Conservation (phyloP, 2,797 vertebrate species). For the Heteromormyrus szaboi region DNA sequence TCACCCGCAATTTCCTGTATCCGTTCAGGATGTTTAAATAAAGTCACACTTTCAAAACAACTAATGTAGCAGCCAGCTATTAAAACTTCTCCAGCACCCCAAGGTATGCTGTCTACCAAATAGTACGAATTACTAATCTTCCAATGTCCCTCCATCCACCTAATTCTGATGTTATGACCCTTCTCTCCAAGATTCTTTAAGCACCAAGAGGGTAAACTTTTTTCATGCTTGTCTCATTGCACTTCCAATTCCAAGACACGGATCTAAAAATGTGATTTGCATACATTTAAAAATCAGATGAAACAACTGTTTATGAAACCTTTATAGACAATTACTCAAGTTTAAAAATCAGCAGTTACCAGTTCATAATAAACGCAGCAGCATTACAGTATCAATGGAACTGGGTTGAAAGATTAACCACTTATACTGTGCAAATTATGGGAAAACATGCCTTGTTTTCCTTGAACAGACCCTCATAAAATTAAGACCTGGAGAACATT, state of each 20-base stretch:
- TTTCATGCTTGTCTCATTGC: not conserved
- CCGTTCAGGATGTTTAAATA: not conserved
- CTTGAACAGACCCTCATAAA: not conserved
- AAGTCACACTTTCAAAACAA: not conserved
- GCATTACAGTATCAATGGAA: not conserved
- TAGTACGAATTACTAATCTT: not conserved
- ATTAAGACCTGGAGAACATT: not conserved
- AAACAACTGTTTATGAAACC: not conserved
- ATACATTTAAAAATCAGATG: not conserved
- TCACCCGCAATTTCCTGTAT: not conserved
- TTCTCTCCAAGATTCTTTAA: not conserved
- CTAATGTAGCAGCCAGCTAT: not conserved
- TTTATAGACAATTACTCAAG: not conserved
- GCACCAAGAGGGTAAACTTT: not conserved
- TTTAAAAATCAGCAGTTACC: not conserved
- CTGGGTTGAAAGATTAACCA: not conserved
- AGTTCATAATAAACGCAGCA: not conserved
- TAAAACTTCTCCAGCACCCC: not conserved
- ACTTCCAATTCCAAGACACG: not conserved
- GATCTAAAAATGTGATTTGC: not conserved
- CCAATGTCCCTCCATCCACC: not conserved
- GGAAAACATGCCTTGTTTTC: not conserved
- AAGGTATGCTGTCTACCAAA: not conserved
- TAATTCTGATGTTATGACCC: not conserved
- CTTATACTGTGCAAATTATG: conserved; percentile 1